These are phyloP conservation scores for Lampropteryx suffumata DNA, from an alignment of 2,888 invertebrate species.

Conservation along the genomic window DNA sequence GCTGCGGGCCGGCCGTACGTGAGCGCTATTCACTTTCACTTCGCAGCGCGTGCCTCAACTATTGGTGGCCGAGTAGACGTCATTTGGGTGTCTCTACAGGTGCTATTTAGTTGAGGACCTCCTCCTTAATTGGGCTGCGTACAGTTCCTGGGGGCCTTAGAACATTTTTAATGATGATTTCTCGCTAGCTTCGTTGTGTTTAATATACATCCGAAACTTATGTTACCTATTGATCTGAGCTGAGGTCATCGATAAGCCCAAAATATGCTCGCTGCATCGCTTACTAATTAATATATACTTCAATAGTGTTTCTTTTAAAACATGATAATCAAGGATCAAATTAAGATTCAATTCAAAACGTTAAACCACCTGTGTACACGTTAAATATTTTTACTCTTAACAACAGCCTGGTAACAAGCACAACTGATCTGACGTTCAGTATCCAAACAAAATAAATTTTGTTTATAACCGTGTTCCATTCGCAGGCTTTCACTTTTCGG, in stretches of 20 bases:
- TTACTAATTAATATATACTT: not conserved
- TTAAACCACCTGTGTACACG: constrained; percentile 30
- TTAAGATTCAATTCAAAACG: constrained; percentile 27
- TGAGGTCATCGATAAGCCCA: too few species aligned
- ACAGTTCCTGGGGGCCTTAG: not conserved
- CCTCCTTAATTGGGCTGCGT: constrained; percentile 24
- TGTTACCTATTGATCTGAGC: too few species aligned
- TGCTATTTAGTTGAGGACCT: constrained; percentile 51
- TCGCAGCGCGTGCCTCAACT: constrained; percentile 67
- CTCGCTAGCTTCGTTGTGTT: not conserved
- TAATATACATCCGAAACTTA: not conserved
- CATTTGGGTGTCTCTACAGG: constrained; percentile 51
- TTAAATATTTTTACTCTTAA: constrained; percentile 28
- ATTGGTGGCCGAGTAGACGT: constrained; percentile 53
- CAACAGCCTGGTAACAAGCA: constrained; percentile 22
- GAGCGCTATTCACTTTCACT: constrained; percentile 80
- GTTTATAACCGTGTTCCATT: constrained; percentile 46
- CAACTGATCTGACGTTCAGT: constrained; percentile 18
- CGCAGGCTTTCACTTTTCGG: constrained; percentile 59
- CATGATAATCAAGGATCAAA: constrained; percentile 22
- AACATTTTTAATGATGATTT: too few species aligned
- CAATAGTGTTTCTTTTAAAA: constrained; percentile 5
- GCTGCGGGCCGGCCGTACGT: constrained; percentile 72
- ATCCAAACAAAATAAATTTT: constrained; percentile 37
- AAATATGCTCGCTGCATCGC: too few species aligned